Conservation (phyloP, 2,797 vertebrate species). For the Eulemur albifrons region DNA sequence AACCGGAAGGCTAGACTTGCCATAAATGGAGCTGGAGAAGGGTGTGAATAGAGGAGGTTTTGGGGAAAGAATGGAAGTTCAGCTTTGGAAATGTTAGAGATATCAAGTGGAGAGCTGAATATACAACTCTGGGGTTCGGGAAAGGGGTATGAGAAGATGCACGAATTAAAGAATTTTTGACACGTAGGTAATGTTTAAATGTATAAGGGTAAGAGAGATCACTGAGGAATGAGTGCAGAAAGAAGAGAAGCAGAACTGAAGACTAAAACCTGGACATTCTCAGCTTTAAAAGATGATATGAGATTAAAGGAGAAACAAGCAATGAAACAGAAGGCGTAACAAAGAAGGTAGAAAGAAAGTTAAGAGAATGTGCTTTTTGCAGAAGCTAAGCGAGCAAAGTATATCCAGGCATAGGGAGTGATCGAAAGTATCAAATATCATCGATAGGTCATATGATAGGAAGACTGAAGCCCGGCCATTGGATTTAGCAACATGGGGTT, state of each 20-base stretch:
- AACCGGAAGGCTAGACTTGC: not conserved
- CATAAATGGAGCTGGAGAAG: not conserved
- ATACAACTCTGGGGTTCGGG: not conserved
- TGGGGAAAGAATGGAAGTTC: not conserved
- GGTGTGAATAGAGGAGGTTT: not conserved
- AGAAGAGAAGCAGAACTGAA: not conserved
- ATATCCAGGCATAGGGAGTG: not conserved
- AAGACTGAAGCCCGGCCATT: not conserved
- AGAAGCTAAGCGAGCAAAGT: not conserved
- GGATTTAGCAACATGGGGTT: not conserved
- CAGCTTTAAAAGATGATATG: not conserved
- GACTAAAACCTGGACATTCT: not conserved
- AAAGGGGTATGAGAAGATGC: not conserved
- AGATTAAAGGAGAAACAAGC: not conserved
- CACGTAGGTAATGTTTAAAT: not conserved
- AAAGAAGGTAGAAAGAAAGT: not conserved
- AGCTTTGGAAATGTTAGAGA: not conserved
- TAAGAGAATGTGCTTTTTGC: not conserved
- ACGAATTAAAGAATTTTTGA: not conserved
- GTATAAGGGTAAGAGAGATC: not conserved
- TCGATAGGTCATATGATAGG: not conserved
- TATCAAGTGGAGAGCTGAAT: not conserved
- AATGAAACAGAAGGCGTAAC: not conserved
- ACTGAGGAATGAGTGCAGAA: not conserved
- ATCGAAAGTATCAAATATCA: accelerated